Base-by-base conservation (phyloP, 2,113 vertebrate genomes). In the Macquaria australasica region DNA sequence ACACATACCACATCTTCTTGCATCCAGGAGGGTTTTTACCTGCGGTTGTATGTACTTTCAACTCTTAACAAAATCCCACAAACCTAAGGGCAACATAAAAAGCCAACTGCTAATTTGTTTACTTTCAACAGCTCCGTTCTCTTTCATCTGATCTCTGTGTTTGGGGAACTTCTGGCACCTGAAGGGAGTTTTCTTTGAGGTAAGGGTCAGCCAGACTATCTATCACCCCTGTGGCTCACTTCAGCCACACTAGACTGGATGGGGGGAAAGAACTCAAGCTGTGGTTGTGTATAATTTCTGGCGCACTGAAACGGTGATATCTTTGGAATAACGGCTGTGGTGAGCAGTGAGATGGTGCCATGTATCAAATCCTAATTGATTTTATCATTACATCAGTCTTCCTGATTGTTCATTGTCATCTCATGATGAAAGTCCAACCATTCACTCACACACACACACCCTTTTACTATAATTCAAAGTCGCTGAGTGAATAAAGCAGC, bases 21-120 rank as follows among this genome's bases (percentile, higher is more conserved):
- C 78, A 53, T 88, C 73, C 82, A 84, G 63, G 64, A 84, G 59
- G 50, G 37, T 59, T 83, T 83, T 83, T 78, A 91, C 83, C 88
- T 84, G 75, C 77, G 87, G 81, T 78, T 85, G n/a, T 72, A 63
- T 60, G 59, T 86, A 78, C 76, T 80, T 87, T 74, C 78, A 90
- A 66, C 67, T 70, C 34, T 84, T 8, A 66, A 72, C 14, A n/a
- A 86, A 89, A 84, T 81, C 69, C 73, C 56, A 73, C 62, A 81
- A 89, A 86, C 66, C 74, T 67, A 74, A 76, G 59, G 73, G 51
- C 72, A 75, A 72, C 73, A 80, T 72, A 69, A 89, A 90, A 91
- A 69, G 82, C 86, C 85, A 89, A 74, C 66, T 80, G 78, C 75
- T 88, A 87, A 89, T 90, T 90, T 91, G 89, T 95, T 93, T 91